Evolutionary conservation across 2,113 vertebrate genomes (phyloP).

Genomic region (Craseonycteris thonglongyai): DNA sequence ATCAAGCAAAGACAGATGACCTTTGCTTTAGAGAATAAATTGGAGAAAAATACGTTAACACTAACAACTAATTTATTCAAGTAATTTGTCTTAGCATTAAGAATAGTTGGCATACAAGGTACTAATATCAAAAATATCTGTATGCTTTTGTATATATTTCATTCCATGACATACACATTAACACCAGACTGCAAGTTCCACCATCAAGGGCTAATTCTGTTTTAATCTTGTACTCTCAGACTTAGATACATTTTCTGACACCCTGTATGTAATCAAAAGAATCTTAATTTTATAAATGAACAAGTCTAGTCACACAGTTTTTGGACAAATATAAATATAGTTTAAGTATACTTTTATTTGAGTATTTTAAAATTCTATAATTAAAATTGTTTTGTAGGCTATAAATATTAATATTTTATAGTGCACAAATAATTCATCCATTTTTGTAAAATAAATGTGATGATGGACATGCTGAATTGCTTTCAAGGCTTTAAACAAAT

Average conservation of each 20-base stretch:
- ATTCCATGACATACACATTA: neutral
- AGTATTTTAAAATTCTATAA: neutral
- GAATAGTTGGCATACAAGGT: neutral
- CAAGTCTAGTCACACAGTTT: neutral
- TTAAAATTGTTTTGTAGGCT: neutral
- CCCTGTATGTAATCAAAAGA: accelerated
- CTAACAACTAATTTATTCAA: neutral
- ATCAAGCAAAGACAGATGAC: neutral
- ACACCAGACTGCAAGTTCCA: neutral
- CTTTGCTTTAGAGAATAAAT: neutral
- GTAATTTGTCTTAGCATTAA: neutral
- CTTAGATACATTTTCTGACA: neutral
- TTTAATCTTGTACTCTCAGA: neutral
- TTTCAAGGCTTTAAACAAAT: neutral
- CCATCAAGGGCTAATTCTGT: neutral
- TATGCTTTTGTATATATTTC: neutral
- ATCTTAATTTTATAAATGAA: neutral
- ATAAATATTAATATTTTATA: neutral
- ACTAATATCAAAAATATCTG: neutral
- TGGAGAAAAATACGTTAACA: neutral
- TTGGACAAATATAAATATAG: neutral
- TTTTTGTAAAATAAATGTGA: neutral
- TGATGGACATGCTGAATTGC: neutral
- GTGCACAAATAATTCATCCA: neutral
- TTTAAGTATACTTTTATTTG: neutral